Evolutionary conservation across 2,797 vertebrate genomes (phyloP).

Genomic region (Pseudocheirus occidentalis): DNA sequence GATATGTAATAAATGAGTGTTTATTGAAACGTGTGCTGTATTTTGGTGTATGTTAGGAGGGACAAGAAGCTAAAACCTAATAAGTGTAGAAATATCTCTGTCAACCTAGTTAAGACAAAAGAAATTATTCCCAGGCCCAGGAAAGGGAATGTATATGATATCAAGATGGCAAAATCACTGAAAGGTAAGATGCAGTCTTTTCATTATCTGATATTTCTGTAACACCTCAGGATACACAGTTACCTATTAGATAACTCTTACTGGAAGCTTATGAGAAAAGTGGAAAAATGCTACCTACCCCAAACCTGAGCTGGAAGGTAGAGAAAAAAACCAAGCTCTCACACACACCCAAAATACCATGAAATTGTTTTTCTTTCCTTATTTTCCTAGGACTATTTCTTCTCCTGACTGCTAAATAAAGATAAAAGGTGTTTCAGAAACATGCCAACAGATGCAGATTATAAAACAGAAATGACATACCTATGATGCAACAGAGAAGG

Average conservation of each 20-base stretch:
- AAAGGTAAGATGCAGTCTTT: conserved; percentile 31
- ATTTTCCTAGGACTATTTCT: conserved; percentile 8
- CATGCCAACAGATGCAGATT: background rate
- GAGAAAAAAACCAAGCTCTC: background rate
- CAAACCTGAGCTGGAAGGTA: background rate
- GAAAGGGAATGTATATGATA: background rate
- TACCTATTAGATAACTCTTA: background rate
- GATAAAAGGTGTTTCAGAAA: conserved; percentile 17
- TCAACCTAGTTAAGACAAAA: conserved; percentile 44
- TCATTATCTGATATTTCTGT: background rate
- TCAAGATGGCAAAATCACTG: background rate
- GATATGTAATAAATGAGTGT: no score
- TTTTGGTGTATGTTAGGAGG: background rate
- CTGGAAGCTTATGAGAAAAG: background rate
- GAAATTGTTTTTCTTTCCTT: background rate
- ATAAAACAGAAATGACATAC: background rate
- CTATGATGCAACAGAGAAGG: background rate
- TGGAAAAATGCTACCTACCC: background rate
- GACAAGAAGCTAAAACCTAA: background rate
- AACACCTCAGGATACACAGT: background rate
- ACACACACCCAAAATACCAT: background rate
- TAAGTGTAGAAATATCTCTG: background rate
- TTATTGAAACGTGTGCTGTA: background rate
- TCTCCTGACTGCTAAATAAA: conserved; percentile 10
- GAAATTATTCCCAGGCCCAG: conserved; percentile 31